These are phyloP conservation scores for Pentalonia nigronervosa DNA, from an alignment of 1,140 invertebrate species.

Conservation along the genomic window DNA sequence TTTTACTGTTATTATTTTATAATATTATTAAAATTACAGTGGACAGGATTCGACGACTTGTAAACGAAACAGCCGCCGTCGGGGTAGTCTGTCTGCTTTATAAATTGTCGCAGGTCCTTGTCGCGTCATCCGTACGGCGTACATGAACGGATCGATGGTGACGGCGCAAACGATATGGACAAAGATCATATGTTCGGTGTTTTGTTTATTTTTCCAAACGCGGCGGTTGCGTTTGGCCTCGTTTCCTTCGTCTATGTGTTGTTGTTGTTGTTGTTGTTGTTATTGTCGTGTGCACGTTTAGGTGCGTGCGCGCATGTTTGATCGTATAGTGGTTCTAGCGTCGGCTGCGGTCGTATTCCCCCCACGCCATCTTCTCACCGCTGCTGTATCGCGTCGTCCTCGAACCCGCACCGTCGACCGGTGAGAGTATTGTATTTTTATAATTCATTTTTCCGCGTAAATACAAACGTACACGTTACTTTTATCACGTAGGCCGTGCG, in stretches of 20 bases:
- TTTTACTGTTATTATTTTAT: background rate
- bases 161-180: too few relatives aligned
- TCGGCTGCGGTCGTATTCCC: background rate
- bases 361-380: background rate
- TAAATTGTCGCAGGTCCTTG: background rate
- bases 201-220: slow-evolving; percentile 5
- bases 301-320: background rate
- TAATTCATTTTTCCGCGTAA: slow-evolving; percentile 17
- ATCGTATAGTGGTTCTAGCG: background rate
- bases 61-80: background rate
- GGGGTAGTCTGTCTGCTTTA: background rate
- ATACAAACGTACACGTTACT: background rate
- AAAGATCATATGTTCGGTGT: slow-evolving; percentile 18
- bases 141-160: background rate
- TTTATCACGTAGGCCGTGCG: slow-evolving; percentile 6
- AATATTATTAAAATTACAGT: background rate
- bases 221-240: slow-evolving; percentile 25
- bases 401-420: background rate
- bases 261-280: slow-evolving; percentile 17
- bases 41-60: background rate
- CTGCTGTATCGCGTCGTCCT: background rate
- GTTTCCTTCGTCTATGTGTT: background rate
- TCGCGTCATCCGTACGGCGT: background rate
- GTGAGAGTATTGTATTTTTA: background rate
- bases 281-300: background rate